phyloP scores from a whole-genome alignment of 2,888 invertebrate species.

The Temnothorax rugatulus region DNA sequence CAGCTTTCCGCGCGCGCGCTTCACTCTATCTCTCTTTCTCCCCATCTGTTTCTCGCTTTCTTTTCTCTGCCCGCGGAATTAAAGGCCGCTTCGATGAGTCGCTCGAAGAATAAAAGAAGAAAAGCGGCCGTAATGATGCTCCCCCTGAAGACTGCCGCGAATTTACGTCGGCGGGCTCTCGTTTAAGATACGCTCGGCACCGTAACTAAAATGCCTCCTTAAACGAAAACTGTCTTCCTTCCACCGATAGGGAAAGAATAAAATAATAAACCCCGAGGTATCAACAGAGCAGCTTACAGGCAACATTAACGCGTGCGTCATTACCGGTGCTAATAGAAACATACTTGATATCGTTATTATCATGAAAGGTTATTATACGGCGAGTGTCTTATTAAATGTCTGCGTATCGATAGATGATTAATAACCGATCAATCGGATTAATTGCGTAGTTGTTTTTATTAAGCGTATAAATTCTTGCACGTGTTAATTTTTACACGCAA shows the following conservation, averaged over 20 bases:
- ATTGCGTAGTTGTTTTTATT: background rate
- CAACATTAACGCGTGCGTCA: conserved; percentile 12
- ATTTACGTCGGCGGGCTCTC: conserved; percentile 45
- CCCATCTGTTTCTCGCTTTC: background rate
- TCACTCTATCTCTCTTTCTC: background rate
- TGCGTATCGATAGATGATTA: background rate
- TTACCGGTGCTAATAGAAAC: conserved; percentile 20
- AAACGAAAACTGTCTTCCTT: conserved; percentile 20
- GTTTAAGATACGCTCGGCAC: conserved; percentile 16
- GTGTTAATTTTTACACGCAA: conserved; percentile 22
- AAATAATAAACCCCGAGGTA: conserved; percentile 19
- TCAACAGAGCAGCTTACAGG: conserved; percentile 3
- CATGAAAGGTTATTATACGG: background rate
- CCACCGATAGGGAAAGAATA: conserved; percentile 7
- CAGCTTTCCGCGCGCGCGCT: conserved; percentile 48
- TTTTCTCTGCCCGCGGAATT: conserved; percentile 46
- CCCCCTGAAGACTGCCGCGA: conserved; percentile 40
- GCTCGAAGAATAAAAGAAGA: conserved; percentile 54
- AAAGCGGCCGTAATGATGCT: conserved; percentile 46
- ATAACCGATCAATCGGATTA: background rate
- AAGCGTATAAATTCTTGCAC: background rate
- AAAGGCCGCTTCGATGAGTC: conserved; percentile 58
- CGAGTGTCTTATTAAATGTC: conserved; percentile 2
- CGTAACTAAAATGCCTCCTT: conserved; percentile 13
- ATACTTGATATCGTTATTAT: background rate